phyloP scores from a whole-genome alignment of 2,113 vertebrate genomes.

The Rissa tridactyla region DNA sequence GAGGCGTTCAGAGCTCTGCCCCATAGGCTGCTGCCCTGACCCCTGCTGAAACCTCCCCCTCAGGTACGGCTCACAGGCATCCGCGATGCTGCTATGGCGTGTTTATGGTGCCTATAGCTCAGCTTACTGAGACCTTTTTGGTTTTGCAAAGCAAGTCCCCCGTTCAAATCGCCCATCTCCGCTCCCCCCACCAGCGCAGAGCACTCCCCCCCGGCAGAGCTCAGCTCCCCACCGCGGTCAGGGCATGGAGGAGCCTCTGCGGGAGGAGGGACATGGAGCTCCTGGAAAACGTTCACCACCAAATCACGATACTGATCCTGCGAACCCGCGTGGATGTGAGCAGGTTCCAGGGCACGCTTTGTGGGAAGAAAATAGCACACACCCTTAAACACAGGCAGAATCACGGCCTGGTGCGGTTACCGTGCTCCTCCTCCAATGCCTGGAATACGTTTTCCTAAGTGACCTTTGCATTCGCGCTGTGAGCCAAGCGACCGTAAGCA shows the following conservation, averaged over 20 bases:
- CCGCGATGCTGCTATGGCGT: not conserved
- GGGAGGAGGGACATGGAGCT: not conserved
- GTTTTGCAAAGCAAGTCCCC: not conserved
- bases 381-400: not conserved
- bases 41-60: not conserved
- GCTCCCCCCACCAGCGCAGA: not conserved
- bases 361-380: not conserved
- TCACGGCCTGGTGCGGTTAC: not conserved
- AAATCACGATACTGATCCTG: not conserved
- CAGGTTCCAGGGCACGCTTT: not conserved
- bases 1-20: not conserved
- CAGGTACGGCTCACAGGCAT: not conserved
- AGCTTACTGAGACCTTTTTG: not conserved
- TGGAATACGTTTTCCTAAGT: not conserved
- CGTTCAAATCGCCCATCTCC: not conserved
- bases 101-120: not conserved
- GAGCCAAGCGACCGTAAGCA: not conserved
- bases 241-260: rapidly evolving
- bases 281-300: not conserved
- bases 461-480: not conserved
- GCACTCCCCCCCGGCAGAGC: not conserved
- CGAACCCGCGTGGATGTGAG: rapidly evolving
- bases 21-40: not conserved
- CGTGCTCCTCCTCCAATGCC: not conserved
- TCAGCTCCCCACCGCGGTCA: not conserved